phyloP scores from a whole-genome alignment of 30 jellyfish, hydroid and myxozoan species.

The Chironex yamaguchii region DNA sequence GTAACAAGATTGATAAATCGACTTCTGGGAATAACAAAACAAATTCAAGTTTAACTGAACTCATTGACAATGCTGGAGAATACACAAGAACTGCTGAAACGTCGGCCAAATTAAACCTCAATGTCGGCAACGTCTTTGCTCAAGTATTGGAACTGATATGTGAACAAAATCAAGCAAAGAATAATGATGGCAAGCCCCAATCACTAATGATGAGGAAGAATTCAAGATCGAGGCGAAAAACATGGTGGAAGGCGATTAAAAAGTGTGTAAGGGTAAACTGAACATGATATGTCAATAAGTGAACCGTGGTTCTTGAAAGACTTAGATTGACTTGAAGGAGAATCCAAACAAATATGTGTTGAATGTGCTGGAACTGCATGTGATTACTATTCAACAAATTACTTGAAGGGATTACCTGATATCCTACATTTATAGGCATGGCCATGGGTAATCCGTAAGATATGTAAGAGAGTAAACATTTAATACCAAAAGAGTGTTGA shows the following conservation, averaged over 20 bases:
- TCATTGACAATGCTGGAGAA: slow-evolving; percentile 57
- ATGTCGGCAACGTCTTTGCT: slow-evolving; percentile 73
- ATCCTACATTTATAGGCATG: too few species aligned
- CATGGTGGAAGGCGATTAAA: not conserved
- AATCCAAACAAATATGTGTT: too few species aligned
- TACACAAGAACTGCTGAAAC: slow-evolving; percentile 76
- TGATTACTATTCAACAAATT: too few species aligned
- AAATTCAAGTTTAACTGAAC: slow-evolving; percentile 37
- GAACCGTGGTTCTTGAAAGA: too few species aligned
- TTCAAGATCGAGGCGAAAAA: not conserved
- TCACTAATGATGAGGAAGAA: not conserved
- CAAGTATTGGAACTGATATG: slow-evolving; percentile 60
- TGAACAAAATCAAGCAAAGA: not conserved
- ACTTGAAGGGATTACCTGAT: too few species aligned
- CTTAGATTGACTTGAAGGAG: too few species aligned
- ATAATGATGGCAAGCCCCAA: not conserved
- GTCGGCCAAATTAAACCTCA: slow-evolving; percentile 85
- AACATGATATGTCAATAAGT: too few species aligned
- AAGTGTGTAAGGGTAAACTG: too few species aligned
- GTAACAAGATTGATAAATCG: slow-evolving; percentile 81
- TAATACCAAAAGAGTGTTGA: too few species aligned
- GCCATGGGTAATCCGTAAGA: too few species aligned
- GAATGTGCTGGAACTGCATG: too few species aligned
- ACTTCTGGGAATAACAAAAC: slow-evolving; percentile 42
- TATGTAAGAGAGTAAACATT: too few species aligned